Evolutionary conservation across 2,113 vertebrate genomes (phyloP).

Genomic region (Plestiodon gilberti): DNA sequence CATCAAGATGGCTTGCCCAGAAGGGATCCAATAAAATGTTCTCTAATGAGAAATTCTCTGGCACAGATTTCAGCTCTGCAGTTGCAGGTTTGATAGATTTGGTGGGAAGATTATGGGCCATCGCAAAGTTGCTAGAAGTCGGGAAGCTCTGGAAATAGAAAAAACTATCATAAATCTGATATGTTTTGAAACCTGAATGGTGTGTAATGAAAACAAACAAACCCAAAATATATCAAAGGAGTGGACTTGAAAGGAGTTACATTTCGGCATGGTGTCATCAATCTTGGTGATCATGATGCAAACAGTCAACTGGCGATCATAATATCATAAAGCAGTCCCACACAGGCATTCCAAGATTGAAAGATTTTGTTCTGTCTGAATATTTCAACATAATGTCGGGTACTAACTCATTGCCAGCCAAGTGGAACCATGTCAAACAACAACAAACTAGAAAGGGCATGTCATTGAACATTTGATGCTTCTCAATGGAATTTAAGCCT

Average conservation of each 20-base stretch:
- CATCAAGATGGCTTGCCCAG: neutral
- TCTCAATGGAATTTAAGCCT: too few relatives aligned
- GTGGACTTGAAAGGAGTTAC: neutral
- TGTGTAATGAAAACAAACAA: neutral
- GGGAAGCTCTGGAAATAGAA: slow-evolving; percentile 1
- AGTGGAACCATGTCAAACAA: neutral
- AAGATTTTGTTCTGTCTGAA: slow-evolving; percentile 13
- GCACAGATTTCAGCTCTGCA: neutral
- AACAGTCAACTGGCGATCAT: neutral
- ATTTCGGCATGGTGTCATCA: neutral
- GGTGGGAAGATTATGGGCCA: neutral
- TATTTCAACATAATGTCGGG: neutral
- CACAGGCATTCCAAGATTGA: neutral
- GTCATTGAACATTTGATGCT: too few relatives aligned
- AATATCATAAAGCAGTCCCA: neutral
- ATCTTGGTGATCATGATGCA: slow-evolving; percentile 1
- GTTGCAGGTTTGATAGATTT: slow-evolving; percentile 11
- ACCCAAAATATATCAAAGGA: neutral
- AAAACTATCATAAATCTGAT: neutral
- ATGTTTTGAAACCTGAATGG: neutral
- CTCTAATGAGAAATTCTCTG: neutral
- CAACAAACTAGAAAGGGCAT: too few relatives aligned
- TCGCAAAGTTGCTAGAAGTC: neutral
- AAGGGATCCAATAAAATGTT: neutral
- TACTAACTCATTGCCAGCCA: neutral